These are phyloP conservation scores for Mythimna ferrago DNA, from an alignment of 2,888 invertebrate species.

Conservation along the genomic window DNA sequence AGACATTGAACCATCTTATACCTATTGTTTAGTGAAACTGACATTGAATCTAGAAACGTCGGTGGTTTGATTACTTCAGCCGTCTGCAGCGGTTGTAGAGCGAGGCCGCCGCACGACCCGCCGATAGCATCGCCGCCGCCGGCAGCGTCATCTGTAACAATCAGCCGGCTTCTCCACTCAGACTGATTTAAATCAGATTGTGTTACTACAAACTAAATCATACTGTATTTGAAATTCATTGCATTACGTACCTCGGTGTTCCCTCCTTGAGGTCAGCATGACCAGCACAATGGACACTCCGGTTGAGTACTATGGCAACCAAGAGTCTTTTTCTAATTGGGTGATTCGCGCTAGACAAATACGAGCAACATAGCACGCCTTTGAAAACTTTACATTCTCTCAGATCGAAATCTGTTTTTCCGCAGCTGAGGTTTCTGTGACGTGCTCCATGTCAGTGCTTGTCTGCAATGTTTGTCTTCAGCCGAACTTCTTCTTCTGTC, in stretches of 20 bases:
- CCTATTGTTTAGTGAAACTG: neutral
- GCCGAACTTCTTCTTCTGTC: neutral
- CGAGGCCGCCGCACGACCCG: neutral
- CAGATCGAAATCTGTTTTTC: neutral
- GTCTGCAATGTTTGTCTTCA: neutral
- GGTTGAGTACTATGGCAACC: neutral
- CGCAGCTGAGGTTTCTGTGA: neutral
- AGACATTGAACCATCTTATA: neutral
- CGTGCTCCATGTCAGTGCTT: neutral
- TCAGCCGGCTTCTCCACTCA: constrained; percentile 34
- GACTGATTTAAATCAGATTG: neutral
- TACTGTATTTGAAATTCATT: neutral
- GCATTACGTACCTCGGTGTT: neutral
- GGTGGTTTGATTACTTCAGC: neutral
- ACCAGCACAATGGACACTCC: neutral
- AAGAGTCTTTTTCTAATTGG: neutral
- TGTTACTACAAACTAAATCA: neutral
- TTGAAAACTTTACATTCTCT: neutral
- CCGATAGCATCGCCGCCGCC: constrained; percentile 27
- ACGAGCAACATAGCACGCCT: neutral
- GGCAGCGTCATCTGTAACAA: constrained; percentile 55
- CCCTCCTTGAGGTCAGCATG: neutral
- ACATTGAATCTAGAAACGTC: neutral
- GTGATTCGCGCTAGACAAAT: neutral
- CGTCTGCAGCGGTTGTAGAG: neutral